phyloP scores from a whole-genome alignment of 2,888 invertebrate species.

The Drosophila trichaetosa region DNA sequence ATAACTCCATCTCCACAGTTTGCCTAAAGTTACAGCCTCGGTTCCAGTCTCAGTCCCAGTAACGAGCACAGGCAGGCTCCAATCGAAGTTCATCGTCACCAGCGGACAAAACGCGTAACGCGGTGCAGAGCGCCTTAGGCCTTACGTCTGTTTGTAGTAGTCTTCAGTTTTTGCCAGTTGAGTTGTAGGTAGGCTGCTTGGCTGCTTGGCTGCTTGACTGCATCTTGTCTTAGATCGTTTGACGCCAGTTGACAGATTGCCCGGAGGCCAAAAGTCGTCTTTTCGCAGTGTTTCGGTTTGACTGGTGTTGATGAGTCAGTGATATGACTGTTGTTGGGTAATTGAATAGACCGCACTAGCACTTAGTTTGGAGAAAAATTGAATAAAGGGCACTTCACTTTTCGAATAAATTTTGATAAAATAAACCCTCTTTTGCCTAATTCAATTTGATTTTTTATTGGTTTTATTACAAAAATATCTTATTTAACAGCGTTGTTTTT shows the following conservation, averaged over 20 bases:
- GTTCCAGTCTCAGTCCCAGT: constrained; percentile 19
- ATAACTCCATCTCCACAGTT: constrained; percentile 19
- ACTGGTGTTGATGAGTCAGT: constrained; percentile 69
- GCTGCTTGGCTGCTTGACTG: constrained; percentile 31
- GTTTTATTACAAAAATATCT: not conserved
- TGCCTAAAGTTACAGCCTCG: constrained; percentile 13
- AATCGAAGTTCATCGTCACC: constrained; percentile 75
- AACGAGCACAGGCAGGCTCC: constrained; percentile 12
- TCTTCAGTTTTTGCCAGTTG: constrained; percentile 46
- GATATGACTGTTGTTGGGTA: constrained; percentile 42
- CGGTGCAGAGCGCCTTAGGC: constrained; percentile 68
- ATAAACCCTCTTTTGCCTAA: not conserved
- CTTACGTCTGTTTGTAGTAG: constrained; percentile 46
- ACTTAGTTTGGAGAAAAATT: not conserved
- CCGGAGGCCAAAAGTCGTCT: constrained; percentile 69
- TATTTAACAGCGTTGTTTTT: not conserved
- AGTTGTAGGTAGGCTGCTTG: constrained; percentile 33
- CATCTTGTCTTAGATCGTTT: constrained; percentile 70
- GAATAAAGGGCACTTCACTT: not conserved
- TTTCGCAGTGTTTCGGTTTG: constrained; percentile 32
- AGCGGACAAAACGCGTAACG: constrained; percentile 72
- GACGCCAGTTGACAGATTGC: constrained; percentile 77
- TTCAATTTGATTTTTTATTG: not conserved
- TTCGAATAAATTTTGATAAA: not conserved
- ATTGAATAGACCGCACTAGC: constrained; percentile 5